Evolutionary conservation across 1,140 invertebrate species (phyloP).

Genomic region (Trissolcus basalis): DNA sequence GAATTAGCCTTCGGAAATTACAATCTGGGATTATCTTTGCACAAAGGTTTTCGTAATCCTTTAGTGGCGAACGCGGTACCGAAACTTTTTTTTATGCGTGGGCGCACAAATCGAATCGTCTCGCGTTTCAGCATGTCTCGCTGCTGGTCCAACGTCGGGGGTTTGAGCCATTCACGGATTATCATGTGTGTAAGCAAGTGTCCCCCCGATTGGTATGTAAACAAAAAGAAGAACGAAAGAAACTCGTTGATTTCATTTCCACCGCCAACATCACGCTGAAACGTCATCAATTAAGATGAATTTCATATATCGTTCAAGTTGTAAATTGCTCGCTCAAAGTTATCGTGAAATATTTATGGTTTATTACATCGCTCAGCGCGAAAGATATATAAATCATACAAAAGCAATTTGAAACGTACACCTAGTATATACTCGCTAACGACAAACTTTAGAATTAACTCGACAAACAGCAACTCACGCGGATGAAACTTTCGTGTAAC

Average conservation of each 20-base stretch:
- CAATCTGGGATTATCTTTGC: conserved; percentile 55
- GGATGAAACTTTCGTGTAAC: conserved; percentile 45
- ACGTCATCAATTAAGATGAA: not conserved
- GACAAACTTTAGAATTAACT: conserved; percentile 50
- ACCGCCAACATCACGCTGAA: no score
- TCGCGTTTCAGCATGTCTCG: conserved; percentile 60
- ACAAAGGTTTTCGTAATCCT: conserved; percentile 62
- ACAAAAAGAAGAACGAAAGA: no score
- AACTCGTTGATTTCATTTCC: no score
- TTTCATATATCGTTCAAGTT: no score
- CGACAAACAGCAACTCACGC: conserved; percentile 35
- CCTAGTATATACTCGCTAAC: conserved; percentile 13
- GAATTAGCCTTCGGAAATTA: conserved; percentile 60
- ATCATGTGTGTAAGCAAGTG: conserved; percentile 49
- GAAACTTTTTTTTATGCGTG: conserved; percentile 58
- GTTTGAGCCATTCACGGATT: conserved; percentile 40
- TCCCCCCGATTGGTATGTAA: no score
- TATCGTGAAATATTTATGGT: conserved; percentile 13
- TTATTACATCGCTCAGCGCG: conserved; percentile 2
- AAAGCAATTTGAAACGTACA: conserved; percentile 36
- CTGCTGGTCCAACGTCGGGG: conserved; percentile 41
- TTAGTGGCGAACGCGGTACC: conserved; percentile 51
- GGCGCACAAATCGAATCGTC: conserved; percentile 60
- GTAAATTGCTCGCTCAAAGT: not conserved
- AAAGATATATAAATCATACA: conserved; percentile 33